A percentile compares a stretch with the other conserved stretches of the same genome.
Conservation (phyloP, 2,797 vertebrate genomes). For the Manis javanica region DNA sequence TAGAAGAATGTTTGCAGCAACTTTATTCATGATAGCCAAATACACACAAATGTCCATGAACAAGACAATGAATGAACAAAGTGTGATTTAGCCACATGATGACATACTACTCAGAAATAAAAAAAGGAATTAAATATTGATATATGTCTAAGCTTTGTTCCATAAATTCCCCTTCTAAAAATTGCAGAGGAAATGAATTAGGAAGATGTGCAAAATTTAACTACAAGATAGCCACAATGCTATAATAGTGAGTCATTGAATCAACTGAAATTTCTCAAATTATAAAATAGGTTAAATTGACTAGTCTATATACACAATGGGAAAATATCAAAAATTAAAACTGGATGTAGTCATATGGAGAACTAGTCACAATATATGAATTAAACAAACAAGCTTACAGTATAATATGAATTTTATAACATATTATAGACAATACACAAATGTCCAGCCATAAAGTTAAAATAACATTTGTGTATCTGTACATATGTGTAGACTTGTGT, state of each 20-base stretch:
- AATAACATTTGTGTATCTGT: not conserved
- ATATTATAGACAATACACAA: not conserved
- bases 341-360: not conserved
- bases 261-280: not conserved
- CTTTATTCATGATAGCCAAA: not conserved
- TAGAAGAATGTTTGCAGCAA: not conserved
- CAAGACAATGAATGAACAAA: not conserved
- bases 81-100: not conserved
- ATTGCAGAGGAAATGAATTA: not conserved
- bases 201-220: not conserved
- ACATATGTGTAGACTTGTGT: not conserved
- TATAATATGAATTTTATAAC: not conserved
- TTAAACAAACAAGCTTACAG: not conserved
- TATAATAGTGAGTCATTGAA: slow-evolving; percentile 8
- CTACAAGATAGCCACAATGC: not conserved
- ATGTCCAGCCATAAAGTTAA: not conserved
- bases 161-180: not conserved
- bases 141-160: not conserved
- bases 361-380: not conserved
- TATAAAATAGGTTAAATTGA: not conserved
- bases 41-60: not conserved
- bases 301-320: not conserved
- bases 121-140: not conserved
- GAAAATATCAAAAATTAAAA: not conserved
- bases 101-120: not conserved